Base-by-base conservation (phyloP, 2,797 vertebrate genomes). In the Rachycentron canadum region DNA sequence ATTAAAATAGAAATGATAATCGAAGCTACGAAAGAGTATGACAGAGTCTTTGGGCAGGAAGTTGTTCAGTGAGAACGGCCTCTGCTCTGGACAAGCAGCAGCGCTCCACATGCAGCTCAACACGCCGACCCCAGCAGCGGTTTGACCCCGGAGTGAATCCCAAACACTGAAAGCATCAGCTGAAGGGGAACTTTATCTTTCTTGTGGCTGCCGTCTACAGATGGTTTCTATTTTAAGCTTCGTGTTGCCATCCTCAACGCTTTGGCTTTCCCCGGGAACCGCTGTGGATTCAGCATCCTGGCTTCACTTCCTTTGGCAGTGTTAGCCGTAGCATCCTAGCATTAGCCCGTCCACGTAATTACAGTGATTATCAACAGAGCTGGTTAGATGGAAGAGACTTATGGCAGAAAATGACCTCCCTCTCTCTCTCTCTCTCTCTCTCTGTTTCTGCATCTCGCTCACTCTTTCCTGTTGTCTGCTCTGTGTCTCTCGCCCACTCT, bases 261-360 rank as follows among this genome's bases (percentile, higher is more conserved):
- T 49, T 32, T 11, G 38, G 26, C 40, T 61, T 43, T 63, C 78
- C 12, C 0, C 50, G 9, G 14, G 7, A 34, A 5, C 38, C 14
- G 30, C 53, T 30, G 69, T 47, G 66, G 63, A 64, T 2, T 73
- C 59, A 74, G 79, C 70, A 23, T 89, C 67, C 26, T 21, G 50
- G 38, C 49, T 61, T 41, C 6, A 36, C 14, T 52, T 11, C 65
- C 6, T 52, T 56, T 83, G 64, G 59, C 62, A 70, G 56, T 9
- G 83, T 71, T 79, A 79, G 76, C 65, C 0, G 34, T 49, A 86
- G 83, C 76, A 86, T 88, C 85, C 79, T 86, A 80, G 79, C 81
- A 86, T 91, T 86, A 90, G 38, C 60, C 23, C 1, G 66, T 73
- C 84, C 40, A 11, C 17, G 16, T 83, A 81, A 90, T 89, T 75